phyloP scores from a whole-genome alignment of 2,113 vertebrate genomes.

The Strix uralensis region DNA sequence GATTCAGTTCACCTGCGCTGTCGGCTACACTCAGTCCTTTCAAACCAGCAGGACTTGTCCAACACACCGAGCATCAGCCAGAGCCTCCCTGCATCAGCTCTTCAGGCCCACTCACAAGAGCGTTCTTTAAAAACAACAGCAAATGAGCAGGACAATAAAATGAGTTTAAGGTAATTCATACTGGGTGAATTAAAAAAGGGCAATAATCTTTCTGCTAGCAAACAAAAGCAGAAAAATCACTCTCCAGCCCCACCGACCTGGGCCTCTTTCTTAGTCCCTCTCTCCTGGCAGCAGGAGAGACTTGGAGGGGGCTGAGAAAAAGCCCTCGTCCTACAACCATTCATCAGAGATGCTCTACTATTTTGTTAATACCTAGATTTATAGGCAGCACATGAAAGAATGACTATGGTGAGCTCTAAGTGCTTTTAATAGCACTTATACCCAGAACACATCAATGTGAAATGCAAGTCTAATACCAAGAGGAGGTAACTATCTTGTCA shows the following conservation, averaged over 20 bases:
- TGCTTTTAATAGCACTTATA: background rate
- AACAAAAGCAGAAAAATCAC: background rate
- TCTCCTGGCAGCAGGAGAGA: background rate
- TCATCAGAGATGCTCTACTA: background rate
- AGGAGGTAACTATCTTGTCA: background rate
- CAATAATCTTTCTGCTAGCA: background rate
- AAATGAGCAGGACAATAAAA: background rate
- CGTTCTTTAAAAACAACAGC: background rate
- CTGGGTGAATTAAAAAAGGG: background rate
- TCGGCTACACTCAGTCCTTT: background rate
- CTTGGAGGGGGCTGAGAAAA: background rate
- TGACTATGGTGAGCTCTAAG: background rate
- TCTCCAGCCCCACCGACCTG: background rate
- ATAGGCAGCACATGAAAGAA: background rate
- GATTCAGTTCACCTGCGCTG: background rate
- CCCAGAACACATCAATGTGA: background rate
- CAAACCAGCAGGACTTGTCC: background rate
- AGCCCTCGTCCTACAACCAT: background rate
- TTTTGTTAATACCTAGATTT: background rate
- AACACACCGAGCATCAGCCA: background rate
- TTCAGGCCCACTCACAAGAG: too few relatives aligned
- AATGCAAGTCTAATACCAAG: background rate
- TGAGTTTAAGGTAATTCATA: background rate
- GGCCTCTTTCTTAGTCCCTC: background rate
- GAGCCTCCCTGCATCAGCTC: background rate